These are phyloP conservation scores for Ptyas mucosa DNA, from an alignment of 2,113 vertebrate species.

Conservation along the genomic window DNA sequence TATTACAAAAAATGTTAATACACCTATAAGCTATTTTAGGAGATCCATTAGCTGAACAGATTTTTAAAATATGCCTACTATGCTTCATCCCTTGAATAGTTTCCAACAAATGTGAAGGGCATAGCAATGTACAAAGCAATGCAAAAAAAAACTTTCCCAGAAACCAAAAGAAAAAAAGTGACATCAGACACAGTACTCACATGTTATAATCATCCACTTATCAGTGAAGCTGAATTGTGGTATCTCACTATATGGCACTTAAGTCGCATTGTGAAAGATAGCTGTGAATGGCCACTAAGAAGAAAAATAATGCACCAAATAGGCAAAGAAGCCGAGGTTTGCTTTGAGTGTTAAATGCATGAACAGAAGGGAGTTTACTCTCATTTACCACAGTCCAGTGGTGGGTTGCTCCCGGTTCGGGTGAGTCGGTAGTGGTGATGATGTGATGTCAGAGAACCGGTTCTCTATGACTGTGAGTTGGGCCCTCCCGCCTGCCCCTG, in stretches of 20 bases:
- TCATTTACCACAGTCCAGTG: neutral
- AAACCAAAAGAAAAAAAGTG: neutral
- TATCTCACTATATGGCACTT: neutral
- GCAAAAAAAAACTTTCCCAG: neutral
- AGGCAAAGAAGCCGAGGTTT: neutral
- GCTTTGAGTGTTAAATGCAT: neutral
- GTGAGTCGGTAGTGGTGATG: too few species aligned
- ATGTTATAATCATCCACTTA: neutral
- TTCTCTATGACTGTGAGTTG: too few species aligned
- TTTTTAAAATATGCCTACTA: neutral
- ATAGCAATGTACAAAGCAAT: neutral
- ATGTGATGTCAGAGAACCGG: too few species aligned
- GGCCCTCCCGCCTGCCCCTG: too few species aligned
- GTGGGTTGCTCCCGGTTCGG: too few species aligned
- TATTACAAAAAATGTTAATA: neutral
- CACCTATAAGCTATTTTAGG: neutral
- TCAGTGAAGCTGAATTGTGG: neutral
- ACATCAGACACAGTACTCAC: neutral
- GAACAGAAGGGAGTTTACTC: neutral
- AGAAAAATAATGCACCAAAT: neutral
- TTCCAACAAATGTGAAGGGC: neutral
- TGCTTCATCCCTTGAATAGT: neutral
- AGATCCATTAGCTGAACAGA: neutral
- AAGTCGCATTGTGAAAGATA: neutral
- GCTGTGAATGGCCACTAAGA: neutral